phyloP scores from a whole-genome alignment of 2,888 invertebrate species.

The Oasisia sp. region DNA sequence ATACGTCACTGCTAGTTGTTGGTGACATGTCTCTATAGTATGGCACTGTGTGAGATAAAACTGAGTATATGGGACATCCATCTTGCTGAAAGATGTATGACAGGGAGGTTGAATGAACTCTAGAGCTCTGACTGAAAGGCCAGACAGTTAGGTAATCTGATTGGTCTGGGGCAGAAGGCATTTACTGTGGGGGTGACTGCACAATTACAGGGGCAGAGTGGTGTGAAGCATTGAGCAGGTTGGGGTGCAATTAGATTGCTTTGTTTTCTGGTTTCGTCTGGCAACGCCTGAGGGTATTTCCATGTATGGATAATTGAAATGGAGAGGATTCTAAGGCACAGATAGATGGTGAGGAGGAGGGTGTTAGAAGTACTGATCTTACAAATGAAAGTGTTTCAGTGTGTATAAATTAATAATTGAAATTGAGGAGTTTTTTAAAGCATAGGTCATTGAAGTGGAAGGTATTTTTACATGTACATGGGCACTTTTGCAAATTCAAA shows the following conservation, averaged over 20 bases:
- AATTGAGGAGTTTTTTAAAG: background rate
- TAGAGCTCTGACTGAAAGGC: background rate
- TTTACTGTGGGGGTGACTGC: background rate
- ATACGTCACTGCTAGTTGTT: no score
- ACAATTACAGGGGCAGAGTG: background rate
- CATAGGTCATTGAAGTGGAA: background rate
- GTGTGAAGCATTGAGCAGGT: background rate
- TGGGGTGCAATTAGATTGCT: background rate
- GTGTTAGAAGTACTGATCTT: no score
- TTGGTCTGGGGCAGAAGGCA: background rate
- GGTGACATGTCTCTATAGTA: no score
- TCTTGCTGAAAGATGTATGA: background rate
- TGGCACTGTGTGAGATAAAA: no score
- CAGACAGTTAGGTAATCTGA: conserved; percentile 11
- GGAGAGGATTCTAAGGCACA: background rate
- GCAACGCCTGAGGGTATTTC: background rate
- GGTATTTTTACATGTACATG: background rate
- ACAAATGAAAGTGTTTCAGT: no score
- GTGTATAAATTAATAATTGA: no score
- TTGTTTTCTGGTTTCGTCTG: background rate
- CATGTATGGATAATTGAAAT: background rate
- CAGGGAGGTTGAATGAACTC: background rate
- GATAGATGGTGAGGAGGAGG: background rate
- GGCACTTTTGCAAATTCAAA: background rate
- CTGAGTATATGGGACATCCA: no score